Base-by-base conservation (phyloP, 2,797 vertebrate genomes). In the Chiroxiphia lanceolata region DNA sequence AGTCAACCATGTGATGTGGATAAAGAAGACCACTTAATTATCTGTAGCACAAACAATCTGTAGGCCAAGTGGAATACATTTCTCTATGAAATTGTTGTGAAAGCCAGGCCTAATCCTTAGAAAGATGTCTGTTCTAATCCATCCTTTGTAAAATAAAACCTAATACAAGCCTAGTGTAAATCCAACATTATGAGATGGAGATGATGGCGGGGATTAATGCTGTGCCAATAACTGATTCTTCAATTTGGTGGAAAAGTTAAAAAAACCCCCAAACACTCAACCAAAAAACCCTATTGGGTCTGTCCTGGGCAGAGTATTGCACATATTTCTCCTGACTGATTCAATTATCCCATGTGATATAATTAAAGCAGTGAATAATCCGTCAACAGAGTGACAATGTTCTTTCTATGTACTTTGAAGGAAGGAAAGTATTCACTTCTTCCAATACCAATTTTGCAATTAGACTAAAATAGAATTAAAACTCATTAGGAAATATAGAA, bases 71-170 rank as follows among this genome's bases (percentile, higher is more conserved):
- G 15, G 68, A 80, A 82, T 86, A 59, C 3, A 70, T 90, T 93
- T 88, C 65, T 65, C 36, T 88, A 70, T 3, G 1, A 93, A 95
- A 84, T 60, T 61, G 14, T 79, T 90, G 51, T 68, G 51, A 82
- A 89, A 94, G 29, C 67, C 80, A 93, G 84, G 23, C 11, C 27
- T 95, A 94, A 93, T 93, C 84, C 82, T 87, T 78, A 34, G 51
- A 88, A 95, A 92, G 61, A 87, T 29, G 40, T 74, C 63, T 95
- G 15, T 60, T 61, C 25, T 96, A 95, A 95, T 95, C 88, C 69
- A n/a, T 80, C 68, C 69, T 95, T 79, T 87, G 40, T 78, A 84
- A 94, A 94, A 96, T 75, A 42, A 91, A 75, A 71, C 61, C 72
- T 92, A 87, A 91, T 86, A 87, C 16, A 76, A 20, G 17, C 20